Base-by-base conservation (phyloP, 2,797 vertebrate species). In the Huso huso region DNA sequence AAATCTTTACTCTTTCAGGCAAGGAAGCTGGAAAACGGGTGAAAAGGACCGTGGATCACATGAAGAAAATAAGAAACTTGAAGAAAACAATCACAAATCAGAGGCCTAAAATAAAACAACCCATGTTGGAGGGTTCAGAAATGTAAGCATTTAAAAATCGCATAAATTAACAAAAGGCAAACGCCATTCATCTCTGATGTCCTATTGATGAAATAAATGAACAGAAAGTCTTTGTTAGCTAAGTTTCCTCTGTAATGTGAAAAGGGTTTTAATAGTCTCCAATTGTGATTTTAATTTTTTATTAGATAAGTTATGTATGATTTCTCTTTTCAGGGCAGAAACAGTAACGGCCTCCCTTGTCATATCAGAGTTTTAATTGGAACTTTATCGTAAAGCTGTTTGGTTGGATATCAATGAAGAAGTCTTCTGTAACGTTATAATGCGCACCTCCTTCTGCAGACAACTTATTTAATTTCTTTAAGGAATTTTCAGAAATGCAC, bases 11-110 rank as follows among this genome's bases (percentile, higher is more conserved):
- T 66, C 52, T 69, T 65, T 59, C 72, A 95, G 94, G 79, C 88
- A 82, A 85, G 87, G 87, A 63, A 88, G 73, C 78, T 90, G 85
- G 86, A 88, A 87, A 72, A 90, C 84, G 23, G 23, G 23, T 37
- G 23, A 37, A 37, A 37, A 37, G 23, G 23, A 37, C 4, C 23
- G 2, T 59, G 94, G 93, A 57, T 95, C 93, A 74, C 86, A 88
- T 76, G 95, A 98, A 75, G 95, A 98, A 86, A 95, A 89, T 81
- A 95, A 95, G 87, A 98, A 95, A 68, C 84, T 97, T 72, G 94
- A 94, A 78, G 95, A 97, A 82, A 95, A 93, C 83, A 93, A 93
- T 76, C 93, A 93, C 77, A 87, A 87, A 87, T 91, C 93, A 70
- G 95, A 98, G 75, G 87, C 90, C 79, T 95, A 92, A 91, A 84